These are phyloP conservation scores for Mythimna lalbum DNA, from an alignment of 2,888 invertebrate genomes.

Conservation along the genomic window DNA sequence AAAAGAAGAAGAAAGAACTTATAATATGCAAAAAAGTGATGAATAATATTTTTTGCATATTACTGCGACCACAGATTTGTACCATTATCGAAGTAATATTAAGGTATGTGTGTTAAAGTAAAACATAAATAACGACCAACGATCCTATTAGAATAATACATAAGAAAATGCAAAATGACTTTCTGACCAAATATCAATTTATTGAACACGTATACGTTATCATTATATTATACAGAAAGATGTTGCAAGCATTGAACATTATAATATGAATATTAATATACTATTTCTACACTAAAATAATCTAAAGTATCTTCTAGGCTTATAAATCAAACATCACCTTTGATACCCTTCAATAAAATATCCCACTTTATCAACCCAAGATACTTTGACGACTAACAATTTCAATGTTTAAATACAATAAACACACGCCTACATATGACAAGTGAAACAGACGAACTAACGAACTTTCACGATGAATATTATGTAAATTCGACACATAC, in stretches of 20 bases:
- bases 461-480: conserved; percentile 66
- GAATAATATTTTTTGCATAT: too few relatives aligned
- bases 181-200: neutral
- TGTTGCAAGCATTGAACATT: conserved; percentile 9
- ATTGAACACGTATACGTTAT: neutral
- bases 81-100: too few relatives aligned
- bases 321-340: conserved; percentile 49
- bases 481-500: conserved; percentile 51
- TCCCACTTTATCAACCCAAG: conserved; percentile 45
- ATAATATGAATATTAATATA: conserved; percentile 9
- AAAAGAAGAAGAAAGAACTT: too few relatives aligned
- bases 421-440: conserved; percentile 50
- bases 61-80: too few relatives aligned
- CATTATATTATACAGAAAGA: neutral
- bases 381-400: conserved; percentile 37
- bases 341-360: conserved; percentile 40
- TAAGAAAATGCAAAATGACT: neutral
- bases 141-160: neutral
- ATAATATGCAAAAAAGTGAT: too few relatives aligned
- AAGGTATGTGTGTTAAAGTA: neutral
- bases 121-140: neutral
- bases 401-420: conserved; percentile 48
- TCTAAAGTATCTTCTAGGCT: conserved; percentile 25
- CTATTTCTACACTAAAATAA: conserved; percentile 5
- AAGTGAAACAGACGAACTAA: conserved; percentile 63